phyloP scores from a whole-genome alignment of 2,797 vertebrate species.

The Manis pentadactyla region DNA sequence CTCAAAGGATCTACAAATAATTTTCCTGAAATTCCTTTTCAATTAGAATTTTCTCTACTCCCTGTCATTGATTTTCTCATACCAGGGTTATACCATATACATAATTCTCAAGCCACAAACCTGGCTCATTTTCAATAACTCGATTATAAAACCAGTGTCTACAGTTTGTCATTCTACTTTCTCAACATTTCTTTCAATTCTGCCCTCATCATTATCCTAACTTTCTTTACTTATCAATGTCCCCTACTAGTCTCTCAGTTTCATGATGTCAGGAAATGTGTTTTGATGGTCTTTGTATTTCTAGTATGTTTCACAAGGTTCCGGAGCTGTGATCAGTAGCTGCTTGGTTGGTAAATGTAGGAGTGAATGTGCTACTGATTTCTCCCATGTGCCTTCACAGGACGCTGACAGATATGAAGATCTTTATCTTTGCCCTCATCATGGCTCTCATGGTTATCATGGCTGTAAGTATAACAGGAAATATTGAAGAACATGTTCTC shows the following conservation, averaged over 20 bases:
- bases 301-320: not conserved
- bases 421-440: slow-evolving; percentile 42
- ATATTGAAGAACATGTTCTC: not conserved
- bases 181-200: not conserved
- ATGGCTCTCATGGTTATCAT: slow-evolving; percentile 42
- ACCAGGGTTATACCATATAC: not conserved
- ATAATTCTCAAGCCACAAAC: not conserved
- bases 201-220: not conserved
- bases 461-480: slow-evolving; percentile 20
- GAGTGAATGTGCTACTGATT: not conserved
- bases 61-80: not conserved
- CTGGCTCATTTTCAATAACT: not conserved
- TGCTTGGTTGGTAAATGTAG: not conserved
- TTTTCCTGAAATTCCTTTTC: not conserved
- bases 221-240: not conserved
- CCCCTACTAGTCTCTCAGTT: not conserved
- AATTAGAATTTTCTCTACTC: not conserved
- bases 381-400: not conserved
- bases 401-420: slow-evolving; percentile 39
- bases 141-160: not conserved
- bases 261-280: not conserved
- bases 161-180: not conserved
- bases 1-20: not conserved
- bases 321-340: not conserved
- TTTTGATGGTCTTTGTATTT: not conserved